phyloP scores from a whole-genome alignment of 1,140 invertebrate genomes.

The Pteromalus puparum region DNA sequence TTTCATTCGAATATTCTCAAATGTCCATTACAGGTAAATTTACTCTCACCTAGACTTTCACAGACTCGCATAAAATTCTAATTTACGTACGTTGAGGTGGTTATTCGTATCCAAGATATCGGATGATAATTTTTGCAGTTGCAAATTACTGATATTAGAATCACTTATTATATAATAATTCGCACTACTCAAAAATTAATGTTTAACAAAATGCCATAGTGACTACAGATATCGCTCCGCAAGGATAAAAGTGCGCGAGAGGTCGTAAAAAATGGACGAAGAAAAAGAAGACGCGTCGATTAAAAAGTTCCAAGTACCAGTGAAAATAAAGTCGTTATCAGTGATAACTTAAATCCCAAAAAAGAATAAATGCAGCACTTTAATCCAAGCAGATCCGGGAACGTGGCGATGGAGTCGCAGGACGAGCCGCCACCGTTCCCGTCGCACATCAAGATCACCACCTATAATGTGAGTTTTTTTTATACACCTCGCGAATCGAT shows the following conservation, averaged over 20 bases:
- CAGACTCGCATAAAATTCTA: too few relatives aligned
- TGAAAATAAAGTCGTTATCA: not conserved
- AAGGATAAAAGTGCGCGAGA: not conserved
- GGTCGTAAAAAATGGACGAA: conserved; percentile 25
- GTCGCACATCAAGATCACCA: conserved; percentile 42
- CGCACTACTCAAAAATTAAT: too few relatives aligned
- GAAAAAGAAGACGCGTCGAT: not conserved
- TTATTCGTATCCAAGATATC: too few relatives aligned
- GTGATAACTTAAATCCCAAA: not conserved
- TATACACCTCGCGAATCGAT: not conserved
- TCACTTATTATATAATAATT: too few relatives aligned
- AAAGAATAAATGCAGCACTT: not conserved
- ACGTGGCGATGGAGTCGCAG: not conserved
- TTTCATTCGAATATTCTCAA: too few relatives aligned
- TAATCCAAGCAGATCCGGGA: not conserved
- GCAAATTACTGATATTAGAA: too few relatives aligned
- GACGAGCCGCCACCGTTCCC: conserved; percentile 2
- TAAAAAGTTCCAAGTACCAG: not conserved
- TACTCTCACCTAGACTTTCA: too few relatives aligned
- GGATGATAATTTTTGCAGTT: too few relatives aligned
- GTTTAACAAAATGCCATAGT: not conserved
- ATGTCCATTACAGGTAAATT: too few relatives aligned
- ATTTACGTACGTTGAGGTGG: too few relatives aligned
- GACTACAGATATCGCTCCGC: not conserved
- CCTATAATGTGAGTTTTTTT: conserved; percentile 40